These are phyloP conservation scores for Seira sanloemensis DNA, from an alignment of 2,888 invertebrate species.

Conservation along the genomic window DNA sequence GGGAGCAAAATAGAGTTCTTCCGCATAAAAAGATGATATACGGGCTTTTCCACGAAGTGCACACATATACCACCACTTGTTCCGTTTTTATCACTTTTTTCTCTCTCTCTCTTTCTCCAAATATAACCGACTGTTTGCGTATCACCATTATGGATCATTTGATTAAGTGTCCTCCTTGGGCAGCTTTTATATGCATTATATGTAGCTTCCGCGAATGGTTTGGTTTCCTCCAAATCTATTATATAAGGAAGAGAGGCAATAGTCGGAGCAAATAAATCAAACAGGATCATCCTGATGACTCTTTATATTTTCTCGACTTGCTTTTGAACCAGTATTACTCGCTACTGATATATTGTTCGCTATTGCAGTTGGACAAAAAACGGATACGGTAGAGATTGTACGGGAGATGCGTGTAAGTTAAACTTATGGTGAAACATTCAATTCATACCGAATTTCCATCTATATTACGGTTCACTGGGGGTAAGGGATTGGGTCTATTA, in stretches of 20 bases:
- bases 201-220: neutral
- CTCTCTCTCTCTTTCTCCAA: no score
- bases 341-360: neutral
- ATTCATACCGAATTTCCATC: neutral
- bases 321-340: neutral
- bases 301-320: conserved; percentile 51
- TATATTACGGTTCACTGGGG: neutral
- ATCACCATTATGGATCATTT: conserved; percentile 57
- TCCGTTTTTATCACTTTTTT: neutral
- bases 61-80: neutral
- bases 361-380: neutral
- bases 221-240: neutral
- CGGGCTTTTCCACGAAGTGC: neutral
- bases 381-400: neutral
- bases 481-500: neutral
- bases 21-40: neutral
- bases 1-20: neutral
- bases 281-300: conserved; percentile 55
- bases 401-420: neutral
- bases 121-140: conserved; percentile 55
- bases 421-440: conserved; percentile 4
- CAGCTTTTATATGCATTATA: conserved; percentile 41
- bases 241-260: conserved; percentile 8
- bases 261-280: conserved; percentile 54
- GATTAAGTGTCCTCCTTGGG: conserved; percentile 57